A percentile compares a stretch with the other conserved stretches of the same genome.
Conservation (phyloP, 2,888 invertebrate genomes). For the Carcina quercana region DNA sequence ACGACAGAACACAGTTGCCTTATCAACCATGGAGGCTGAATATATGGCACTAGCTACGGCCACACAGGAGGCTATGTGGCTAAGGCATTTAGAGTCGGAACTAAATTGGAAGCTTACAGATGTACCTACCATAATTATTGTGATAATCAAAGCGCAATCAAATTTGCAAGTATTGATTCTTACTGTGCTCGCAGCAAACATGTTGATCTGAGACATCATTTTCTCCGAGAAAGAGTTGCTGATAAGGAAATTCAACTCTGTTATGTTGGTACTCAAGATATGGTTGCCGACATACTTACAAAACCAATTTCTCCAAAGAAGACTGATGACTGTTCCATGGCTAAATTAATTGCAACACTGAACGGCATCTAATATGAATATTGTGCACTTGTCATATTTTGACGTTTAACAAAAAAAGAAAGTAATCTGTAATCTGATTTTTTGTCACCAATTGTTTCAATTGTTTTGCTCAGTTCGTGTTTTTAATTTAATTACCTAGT, state of each 20-base stretch:
- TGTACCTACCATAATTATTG: conserved; percentile 13
- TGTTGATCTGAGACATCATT: conserved; percentile 21
- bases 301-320: conserved; percentile 9
- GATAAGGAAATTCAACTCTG: conserved; percentile 3
- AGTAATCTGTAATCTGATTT: no score
- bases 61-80: conserved; percentile 7
- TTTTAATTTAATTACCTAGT: no score
- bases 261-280: conserved; percentile 4
- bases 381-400: no score
- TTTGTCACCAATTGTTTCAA: no score
- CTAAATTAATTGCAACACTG: no score
- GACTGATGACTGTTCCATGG: conserved; percentile 6
- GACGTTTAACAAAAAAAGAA: no score
- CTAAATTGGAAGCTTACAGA: conserved; percentile 7
- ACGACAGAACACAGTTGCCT: conserved; percentile 14
- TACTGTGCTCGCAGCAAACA: conserved; percentile 19
- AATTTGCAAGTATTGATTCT: conserved; percentile 16
- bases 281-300: conserved; percentile 8
- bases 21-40: conserved; percentile 19
- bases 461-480: no score
- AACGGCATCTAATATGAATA: no score
- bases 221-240: conserved; percentile 11
- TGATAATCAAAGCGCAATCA: conserved; percentile 22
- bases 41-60: conserved; percentile 13
- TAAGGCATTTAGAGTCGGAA: conserved; percentile 4